Conservation (phyloP, 2,888 invertebrate genomes). For the Mythimna ferrago region DNA sequence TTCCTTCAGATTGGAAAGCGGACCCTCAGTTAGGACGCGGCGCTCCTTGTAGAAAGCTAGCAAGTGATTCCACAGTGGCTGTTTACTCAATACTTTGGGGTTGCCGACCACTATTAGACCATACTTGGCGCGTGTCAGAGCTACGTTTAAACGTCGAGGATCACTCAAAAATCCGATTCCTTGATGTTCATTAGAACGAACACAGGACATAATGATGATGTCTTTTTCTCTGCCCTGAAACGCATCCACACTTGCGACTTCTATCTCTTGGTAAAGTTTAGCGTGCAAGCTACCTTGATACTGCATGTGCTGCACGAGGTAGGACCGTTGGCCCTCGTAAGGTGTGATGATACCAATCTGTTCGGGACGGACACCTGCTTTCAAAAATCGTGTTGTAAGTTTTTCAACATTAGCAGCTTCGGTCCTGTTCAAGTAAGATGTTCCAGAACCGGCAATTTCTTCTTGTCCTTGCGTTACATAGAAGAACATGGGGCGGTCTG, state of each 20-base stretch:
- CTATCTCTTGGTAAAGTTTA: constrained; percentile 99
- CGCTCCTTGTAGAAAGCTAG: constrained; percentile 99
- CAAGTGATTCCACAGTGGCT: constrained; percentile 99
- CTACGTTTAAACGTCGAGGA: constrained; percentile 99
- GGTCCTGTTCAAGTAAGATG: constrained; percentile 99
- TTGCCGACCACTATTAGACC: constrained; percentile 99
- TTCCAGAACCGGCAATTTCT: constrained; percentile 99
- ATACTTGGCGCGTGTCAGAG: constrained; percentile 98
- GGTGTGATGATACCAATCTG: constrained; percentile 99
- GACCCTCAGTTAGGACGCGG: constrained; percentile 99
- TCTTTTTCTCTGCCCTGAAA: constrained; percentile 99
- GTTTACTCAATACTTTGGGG: constrained; percentile 99
- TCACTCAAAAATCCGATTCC: constrained; percentile 99
- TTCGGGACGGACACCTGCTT: constrained; percentile 98
- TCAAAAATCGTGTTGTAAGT: constrained; percentile 98
- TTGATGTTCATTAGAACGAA: constrained; percentile 99
- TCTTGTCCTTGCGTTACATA: constrained; percentile 99
- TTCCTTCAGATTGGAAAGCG: constrained; percentile 98
- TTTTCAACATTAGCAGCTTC: constrained; percentile 99
- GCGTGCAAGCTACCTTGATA: constrained; percentile 99
- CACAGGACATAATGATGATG: constrained; percentile 99
- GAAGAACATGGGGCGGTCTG: constrained; percentile 99
- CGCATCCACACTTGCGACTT: constrained; percentile 99
- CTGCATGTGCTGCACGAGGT: constrained; percentile 99
- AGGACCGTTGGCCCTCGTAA: constrained; percentile 99